A percentile compares a stretch with the other conserved stretches of the same genome.
Conservation (phyloP, 1,140 invertebrate genomes). For the Mactra quadrangularis region DNA sequence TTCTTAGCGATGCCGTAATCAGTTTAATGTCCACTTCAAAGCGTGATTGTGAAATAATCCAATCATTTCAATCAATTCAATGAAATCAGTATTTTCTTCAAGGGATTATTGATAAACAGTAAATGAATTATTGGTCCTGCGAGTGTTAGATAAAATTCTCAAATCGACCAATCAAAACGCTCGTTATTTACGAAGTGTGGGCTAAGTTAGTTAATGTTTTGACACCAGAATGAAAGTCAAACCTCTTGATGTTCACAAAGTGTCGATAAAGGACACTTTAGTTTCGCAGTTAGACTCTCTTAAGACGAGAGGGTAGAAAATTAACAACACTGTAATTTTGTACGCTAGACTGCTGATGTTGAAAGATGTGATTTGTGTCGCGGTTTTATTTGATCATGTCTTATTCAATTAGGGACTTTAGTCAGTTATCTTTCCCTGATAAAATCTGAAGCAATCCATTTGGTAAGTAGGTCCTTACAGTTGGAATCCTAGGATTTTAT, state of each 20-base stretch:
- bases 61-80: constrained; percentile 12
- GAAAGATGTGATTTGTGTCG: no score
- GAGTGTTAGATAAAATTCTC: constrained; percentile 35
- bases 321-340: no score
- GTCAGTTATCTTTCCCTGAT: no score
- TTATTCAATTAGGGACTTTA: no score
- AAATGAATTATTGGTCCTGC: constrained; percentile 28
- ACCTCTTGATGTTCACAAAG: background rate
- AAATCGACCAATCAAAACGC: constrained; percentile 38
- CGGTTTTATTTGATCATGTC: no score
- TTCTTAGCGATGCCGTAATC: constrained; percentile 51
- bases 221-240: background rate
- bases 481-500: no score
- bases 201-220: constrained; percentile 11
- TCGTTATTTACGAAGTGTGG: constrained; percentile 5
- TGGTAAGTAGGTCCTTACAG: no score
- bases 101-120: constrained; percentile 19
- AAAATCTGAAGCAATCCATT: no score
- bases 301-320: background rate
- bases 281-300: background rate
- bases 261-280: background rate
- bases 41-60: constrained; percentile 37
- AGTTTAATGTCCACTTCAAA: constrained; percentile 44
- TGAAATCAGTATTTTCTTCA: constrained; percentile 44
- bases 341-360: no score